phyloP scores from a whole-genome alignment of 2,797 vertebrate genomes.

The Cirrhinus molitorella region DNA sequence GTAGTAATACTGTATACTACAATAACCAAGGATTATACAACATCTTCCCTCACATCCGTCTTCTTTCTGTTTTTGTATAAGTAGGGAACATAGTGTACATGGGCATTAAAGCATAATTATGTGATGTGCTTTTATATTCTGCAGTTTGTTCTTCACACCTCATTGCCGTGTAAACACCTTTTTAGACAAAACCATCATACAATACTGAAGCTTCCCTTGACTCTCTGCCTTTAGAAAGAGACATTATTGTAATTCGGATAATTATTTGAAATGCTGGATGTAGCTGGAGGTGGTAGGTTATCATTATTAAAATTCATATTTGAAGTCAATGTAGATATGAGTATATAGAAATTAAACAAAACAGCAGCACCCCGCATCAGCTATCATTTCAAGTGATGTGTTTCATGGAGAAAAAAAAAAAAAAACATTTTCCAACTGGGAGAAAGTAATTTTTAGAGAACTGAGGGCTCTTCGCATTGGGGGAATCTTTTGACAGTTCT shows the following conservation, averaged over 20 bases:
- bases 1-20: background rate
- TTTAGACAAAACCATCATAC: background rate
- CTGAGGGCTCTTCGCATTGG: background rate
- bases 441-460: background rate
- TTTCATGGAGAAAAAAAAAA: conserved; percentile 11
- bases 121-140: conserved; percentile 3
- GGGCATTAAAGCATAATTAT: background rate
- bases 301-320: conserved; percentile 60
- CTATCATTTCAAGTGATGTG: conserved; percentile 34
- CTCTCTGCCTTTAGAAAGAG: background rate
- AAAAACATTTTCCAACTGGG: background rate
- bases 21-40: background rate
- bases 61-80: background rate
- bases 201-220: background rate
- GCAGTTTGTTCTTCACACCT: background rate
- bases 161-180: background rate
- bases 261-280: conserved; percentile 47
- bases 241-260: conserved; percentile 41
- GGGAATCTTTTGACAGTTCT: background rate
- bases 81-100: background rate
- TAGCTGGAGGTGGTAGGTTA: conserved; percentile 7
- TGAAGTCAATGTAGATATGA: conserved; percentile 21
- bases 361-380: background rate
- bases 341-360: conserved; percentile 18
- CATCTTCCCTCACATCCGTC: background rate